Percentiles rank a stretch among this genome's conserved stretches.
These are phyloP conservation scores for Pyrochroa serraticornis DNA, from an alignment of 2,888 invertebrate genomes.

Conservation along the genomic window DNA sequence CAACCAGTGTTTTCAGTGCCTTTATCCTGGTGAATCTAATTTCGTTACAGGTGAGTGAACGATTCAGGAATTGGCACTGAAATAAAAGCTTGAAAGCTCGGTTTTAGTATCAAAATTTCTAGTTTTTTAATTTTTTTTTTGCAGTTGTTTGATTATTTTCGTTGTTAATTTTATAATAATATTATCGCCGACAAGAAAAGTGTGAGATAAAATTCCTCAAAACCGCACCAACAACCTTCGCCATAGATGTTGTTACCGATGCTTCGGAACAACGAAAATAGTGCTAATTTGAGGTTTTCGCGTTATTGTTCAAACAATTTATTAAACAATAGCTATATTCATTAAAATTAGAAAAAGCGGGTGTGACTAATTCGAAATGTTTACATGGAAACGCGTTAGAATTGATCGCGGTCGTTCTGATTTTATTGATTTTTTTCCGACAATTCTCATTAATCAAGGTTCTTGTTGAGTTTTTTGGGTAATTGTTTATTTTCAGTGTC, in stretches of 20 bases:
- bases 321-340: constrained; percentile 9
- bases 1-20: constrained; percentile 14
- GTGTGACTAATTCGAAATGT: constrained; percentile 12
- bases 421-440: constrained; percentile 15
- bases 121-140: no score
- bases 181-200: no score
- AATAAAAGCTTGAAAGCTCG: no score
- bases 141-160: no score
- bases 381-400: constrained; percentile 3
- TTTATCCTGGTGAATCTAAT: constrained; percentile 22
- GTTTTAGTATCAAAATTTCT: no score
- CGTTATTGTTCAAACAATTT: constrained; percentile 22
- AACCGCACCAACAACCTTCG: constrained; percentile 3
- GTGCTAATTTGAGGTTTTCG: constrained; percentile 14
- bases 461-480: background rate
- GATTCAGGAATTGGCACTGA: no score
- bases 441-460: background rate
- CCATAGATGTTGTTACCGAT: background rate
- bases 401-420: constrained; percentile 7
- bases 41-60: no score
- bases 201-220: background rate
- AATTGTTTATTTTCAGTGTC: background rate
- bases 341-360: background rate
- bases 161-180: no score
- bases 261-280: constrained; percentile 7